Conservation (phyloP, 1,140 invertebrate genomes). For the Drosophila eugracilis region DNA sequence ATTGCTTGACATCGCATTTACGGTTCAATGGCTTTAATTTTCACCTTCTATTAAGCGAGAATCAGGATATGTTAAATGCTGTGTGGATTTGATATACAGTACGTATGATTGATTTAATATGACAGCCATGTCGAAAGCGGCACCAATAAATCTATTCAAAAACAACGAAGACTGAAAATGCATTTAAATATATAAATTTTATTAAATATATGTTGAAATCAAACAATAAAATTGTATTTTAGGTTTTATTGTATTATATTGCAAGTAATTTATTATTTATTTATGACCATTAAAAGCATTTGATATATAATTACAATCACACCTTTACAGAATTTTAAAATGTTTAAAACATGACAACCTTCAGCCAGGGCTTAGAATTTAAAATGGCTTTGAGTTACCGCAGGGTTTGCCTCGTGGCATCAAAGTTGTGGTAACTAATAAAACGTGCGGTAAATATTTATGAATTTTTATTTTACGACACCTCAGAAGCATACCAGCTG, state of each 20-base stretch:
- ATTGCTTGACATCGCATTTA: slow-evolving; percentile 75
- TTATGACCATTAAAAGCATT: too few species aligned
- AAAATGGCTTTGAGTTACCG: slow-evolving; percentile 18
- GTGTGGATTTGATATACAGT: slow-evolving; percentile 27
- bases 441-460: slow-evolving; percentile 81
- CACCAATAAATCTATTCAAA: not conserved
- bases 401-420: slow-evolving; percentile 40
- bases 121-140: slow-evolving; percentile 3
- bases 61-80: slow-evolving; percentile 43
- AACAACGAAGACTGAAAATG: not conserved
- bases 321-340: not conserved
- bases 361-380: not conserved
- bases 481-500: slow-evolving; percentile 57
- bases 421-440: slow-evolving; percentile 59
- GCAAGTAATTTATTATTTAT: too few species aligned
- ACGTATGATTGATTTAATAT: slow-evolving; percentile 69
- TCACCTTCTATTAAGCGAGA: not conserved
- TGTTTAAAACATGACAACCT: not conserved
- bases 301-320: too few species aligned
- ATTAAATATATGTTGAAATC: too few species aligned
- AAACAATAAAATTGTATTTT: too few species aligned
- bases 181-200: too few species aligned
- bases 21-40: slow-evolving; percentile 63
- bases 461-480: slow-evolving; percentile 79
- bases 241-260: too few species aligned